phyloP scores from a whole-genome alignment of 2,797 vertebrate species.

The Tachyglossus aculeatus region DNA sequence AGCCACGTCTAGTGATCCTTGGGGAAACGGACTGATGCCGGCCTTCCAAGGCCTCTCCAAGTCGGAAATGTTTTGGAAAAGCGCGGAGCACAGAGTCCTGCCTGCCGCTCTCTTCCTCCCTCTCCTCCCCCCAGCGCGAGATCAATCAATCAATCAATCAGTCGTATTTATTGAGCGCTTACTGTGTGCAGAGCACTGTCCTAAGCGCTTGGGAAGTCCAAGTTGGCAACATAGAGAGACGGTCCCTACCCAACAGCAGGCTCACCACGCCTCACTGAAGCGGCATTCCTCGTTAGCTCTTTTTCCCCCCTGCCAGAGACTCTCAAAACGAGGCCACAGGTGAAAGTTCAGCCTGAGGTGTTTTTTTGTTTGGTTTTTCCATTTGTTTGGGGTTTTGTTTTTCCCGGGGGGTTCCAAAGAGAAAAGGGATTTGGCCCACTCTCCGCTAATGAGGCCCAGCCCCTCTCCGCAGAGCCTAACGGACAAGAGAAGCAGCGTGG shows the following conservation, averaged over 20 bases:
- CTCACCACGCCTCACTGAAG: background rate
- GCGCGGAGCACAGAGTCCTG: background rate
- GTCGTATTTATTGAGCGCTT: too few relatives aligned
- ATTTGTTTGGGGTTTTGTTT: too few relatives aligned
- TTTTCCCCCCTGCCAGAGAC: background rate
- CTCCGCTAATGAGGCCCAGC: background rate
- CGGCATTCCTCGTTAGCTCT: background rate
- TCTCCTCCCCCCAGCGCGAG: too few relatives aligned
- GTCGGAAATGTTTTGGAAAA: constrained; percentile 5
- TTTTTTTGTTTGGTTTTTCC: background rate
- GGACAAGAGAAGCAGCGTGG: too few relatives aligned
- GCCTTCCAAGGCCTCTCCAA: background rate
- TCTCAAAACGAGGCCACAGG: background rate
- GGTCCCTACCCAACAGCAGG: too few relatives aligned
- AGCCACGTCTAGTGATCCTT: background rate
- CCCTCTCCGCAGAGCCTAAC: background rate
- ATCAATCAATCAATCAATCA: too few relatives aligned
- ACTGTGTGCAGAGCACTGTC: too few relatives aligned
- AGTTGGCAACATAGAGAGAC: too few relatives aligned
- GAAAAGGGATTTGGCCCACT: background rate
- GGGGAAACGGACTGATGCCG: background rate
- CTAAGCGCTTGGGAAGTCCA: too few relatives aligned
- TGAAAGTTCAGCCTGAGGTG: background rate
- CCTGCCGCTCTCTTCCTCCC: background rate
- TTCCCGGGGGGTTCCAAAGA: background rate